phyloP scores from a whole-genome alignment of 2,888 invertebrate genomes.

The Trachelus troglodyta region DNA sequence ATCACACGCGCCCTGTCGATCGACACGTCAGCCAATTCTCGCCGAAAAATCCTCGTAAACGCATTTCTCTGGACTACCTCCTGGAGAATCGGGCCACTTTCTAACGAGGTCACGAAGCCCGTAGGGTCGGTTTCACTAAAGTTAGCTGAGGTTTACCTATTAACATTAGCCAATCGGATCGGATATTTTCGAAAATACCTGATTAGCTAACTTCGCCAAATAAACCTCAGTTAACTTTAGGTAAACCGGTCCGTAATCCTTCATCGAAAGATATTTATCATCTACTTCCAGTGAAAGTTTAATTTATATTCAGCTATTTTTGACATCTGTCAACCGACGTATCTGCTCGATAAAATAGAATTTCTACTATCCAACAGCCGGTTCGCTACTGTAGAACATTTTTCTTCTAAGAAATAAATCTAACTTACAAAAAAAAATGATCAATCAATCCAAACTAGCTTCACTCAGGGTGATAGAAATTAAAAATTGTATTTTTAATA shows the following conservation, averaged over 20 bases:
- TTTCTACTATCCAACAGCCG: not conserved
- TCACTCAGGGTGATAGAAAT: not conserved
- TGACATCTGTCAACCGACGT: not conserved
- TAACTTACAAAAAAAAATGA: not conserved
- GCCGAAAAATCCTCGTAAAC: not conserved
- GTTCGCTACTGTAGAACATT: not conserved
- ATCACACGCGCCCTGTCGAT: not conserved
- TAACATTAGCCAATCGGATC: too few species aligned
- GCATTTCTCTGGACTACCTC: not conserved
- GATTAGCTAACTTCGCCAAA: too few species aligned
- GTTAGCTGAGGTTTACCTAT: too few species aligned
- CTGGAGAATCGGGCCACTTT: slow-evolving; percentile 25
- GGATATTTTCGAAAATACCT: not conserved
- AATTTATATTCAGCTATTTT: not conserved
- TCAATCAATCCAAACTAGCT: not conserved
- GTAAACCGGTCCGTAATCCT: not conserved
- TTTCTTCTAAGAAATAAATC: not conserved
- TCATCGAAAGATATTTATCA: not conserved
- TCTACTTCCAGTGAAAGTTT: not conserved
- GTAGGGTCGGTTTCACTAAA: not conserved
- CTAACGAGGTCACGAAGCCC: slow-evolving; percentile 7
- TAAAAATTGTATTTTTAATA: not conserved
- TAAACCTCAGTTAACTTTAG: too few species aligned
- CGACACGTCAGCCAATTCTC: not conserved
- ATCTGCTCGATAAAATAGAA: not conserved